A percentile compares a stretch with the other conserved stretches of the same genome.
These are phyloP conservation scores for Odontomachus brunneus DNA, from an alignment of 1,140 invertebrate species.

Conservation along the genomic window DNA sequence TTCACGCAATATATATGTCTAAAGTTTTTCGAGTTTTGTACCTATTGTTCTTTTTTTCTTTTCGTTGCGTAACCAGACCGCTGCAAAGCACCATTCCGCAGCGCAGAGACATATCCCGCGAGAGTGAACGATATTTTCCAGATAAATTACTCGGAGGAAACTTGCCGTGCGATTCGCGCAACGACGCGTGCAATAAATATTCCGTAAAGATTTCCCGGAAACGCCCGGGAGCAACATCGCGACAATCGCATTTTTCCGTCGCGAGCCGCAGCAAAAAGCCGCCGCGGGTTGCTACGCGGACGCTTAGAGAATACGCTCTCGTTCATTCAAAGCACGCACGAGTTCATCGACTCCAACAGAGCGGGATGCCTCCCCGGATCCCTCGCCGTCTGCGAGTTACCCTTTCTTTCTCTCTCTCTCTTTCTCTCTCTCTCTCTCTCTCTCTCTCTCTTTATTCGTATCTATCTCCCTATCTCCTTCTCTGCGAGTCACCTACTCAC, in stretches of 20 bases:
- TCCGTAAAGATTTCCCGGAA: not conserved
- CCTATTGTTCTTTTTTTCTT: not conserved
- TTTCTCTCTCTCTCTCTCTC: not conserved
- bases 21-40: too few relatives aligned
- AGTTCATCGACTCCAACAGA: constrained; percentile 44
- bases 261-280: not conserved
- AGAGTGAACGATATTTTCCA: not conserved
- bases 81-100: too few relatives aligned
- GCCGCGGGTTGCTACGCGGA: not conserved
- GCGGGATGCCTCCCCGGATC: constrained; percentile 21
- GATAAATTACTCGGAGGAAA: not conserved
- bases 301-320: constrained; percentile 18
- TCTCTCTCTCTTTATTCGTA: too few relatives aligned
- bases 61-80: not conserved
- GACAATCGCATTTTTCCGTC: constrained; percentile 25
- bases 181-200: not conserved
- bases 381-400: not conserved
- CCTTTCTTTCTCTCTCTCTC: not conserved
- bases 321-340: constrained; percentile 49
- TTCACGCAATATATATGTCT: too few relatives aligned
- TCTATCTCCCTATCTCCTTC: not conserved
- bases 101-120: too few relatives aligned
- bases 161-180: too few relatives aligned
- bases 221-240: not conserved
- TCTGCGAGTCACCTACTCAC: not conserved